These are phyloP conservation scores for Pachycephus smyrnensis DNA, from an alignment of 2,888 invertebrate genomes.

Conservation along the genomic window DNA sequence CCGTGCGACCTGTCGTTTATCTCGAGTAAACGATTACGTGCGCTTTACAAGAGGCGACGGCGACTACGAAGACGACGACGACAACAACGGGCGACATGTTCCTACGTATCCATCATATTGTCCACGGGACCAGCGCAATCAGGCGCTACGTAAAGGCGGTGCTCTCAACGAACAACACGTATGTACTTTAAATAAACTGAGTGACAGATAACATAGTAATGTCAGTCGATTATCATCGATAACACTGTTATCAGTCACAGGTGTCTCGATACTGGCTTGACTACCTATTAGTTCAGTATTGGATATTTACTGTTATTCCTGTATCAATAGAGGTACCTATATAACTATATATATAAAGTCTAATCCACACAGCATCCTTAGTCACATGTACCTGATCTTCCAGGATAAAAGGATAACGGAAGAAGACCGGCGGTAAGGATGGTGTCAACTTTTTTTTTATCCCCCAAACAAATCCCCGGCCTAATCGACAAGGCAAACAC, in stretches of 20 bases:
- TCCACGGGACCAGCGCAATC: neutral
- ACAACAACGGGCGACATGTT: too few species aligned
- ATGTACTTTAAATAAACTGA: neutral
- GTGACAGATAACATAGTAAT: neutral
- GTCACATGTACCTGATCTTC: neutral
- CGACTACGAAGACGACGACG: neutral
- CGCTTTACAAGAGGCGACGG: neutral
- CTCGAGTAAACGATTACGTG: slow-evolving; percentile 30
- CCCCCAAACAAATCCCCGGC: slow-evolving; percentile 19
- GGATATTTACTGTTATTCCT: too few species aligned
- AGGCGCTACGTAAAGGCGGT: neutral
- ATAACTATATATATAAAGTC: neutral
- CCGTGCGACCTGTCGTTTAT: slow-evolving; percentile 34
- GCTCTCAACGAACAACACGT: too few species aligned
- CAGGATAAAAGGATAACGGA: neutral
- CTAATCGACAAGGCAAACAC: slow-evolving; percentile 48
- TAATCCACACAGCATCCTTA: neutral
- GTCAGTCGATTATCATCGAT: neutral
- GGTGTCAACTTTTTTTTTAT: neutral
- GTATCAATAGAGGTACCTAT: too few species aligned
- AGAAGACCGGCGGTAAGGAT: neutral
- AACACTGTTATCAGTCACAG: neutral
- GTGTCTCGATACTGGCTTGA: neutral
- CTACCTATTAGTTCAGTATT: neutral
- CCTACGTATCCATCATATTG: neutral